These are phyloP conservation scores for Leiothrix lutea DNA, from an alignment of 2,113 vertebrate genomes.

Conservation along the genomic window DNA sequence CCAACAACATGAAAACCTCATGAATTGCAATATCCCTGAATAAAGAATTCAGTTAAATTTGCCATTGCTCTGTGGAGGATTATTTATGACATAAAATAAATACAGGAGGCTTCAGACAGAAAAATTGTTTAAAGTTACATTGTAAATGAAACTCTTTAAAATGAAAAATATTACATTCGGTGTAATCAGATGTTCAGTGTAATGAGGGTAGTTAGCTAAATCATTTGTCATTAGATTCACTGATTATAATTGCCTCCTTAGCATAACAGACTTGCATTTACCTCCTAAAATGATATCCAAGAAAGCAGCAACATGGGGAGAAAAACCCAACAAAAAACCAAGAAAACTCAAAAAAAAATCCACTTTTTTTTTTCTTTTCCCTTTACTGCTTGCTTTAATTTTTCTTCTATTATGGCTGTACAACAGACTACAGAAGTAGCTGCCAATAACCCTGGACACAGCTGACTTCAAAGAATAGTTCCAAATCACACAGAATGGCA, in stretches of 20 bases:
- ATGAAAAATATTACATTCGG: neutral
- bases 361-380: neutral
- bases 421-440: neutral
- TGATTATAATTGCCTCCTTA: constrained; percentile 66
- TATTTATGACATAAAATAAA: neutral
- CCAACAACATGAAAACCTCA: neutral
- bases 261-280: neutral
- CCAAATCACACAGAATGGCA: constrained; percentile 3
- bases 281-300: neutral
- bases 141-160: constrained; percentile 26
- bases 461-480: constrained; percentile 37
- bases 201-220: constrained; percentile 50
- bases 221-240: constrained; percentile 52
- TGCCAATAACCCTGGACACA: neutral
- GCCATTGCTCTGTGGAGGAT: neutral
- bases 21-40: neutral
- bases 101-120: neutral
- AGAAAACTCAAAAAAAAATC: neutral
- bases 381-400: neutral
- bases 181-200: constrained; percentile 19
- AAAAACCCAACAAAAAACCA: neutral
- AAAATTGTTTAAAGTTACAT: neutral
- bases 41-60: neutral
- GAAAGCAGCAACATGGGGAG: neutral
- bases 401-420: neutral